Evolutionary conservation across 2,888 invertebrate species (phyloP).

Genomic region (Nemotelus pantherinus): DNA sequence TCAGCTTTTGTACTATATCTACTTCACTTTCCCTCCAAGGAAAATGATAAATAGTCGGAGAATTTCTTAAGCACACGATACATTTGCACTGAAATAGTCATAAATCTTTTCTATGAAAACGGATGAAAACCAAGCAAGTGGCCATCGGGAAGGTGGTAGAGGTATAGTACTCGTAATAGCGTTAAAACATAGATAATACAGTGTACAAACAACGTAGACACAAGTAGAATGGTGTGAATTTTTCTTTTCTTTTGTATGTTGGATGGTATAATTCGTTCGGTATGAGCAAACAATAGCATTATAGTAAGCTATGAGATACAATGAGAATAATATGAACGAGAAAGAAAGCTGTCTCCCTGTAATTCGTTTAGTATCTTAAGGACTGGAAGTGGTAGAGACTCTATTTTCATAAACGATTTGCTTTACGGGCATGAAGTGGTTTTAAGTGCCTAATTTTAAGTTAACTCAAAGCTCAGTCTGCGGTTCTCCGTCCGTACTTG

Average conservation of each 20-base stretch:
- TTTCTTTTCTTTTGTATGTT: too few relatives aligned
- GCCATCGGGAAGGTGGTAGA: slow-evolving; percentile 8
- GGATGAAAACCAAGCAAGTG: background rate
- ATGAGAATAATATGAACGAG: background rate
- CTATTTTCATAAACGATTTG: too few relatives aligned
- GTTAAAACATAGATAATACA: slow-evolving; percentile 34
- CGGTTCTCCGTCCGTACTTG: too few relatives aligned
- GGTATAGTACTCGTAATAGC: slow-evolving; percentile 25
- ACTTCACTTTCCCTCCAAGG: background rate
- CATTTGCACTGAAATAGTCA: slow-evolving; percentile 32
- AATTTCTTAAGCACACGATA: slow-evolving; percentile 39
- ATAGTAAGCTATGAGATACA: background rate
- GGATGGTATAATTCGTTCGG: background rate
- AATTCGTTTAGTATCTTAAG: too few relatives aligned
- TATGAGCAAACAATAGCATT: background rate
- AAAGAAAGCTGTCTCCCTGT: background rate
- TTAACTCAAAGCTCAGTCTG: too few relatives aligned
- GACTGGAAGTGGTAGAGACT: too few relatives aligned
- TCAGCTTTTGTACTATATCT: slow-evolving; percentile 18
- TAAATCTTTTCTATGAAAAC: slow-evolving; percentile 35
- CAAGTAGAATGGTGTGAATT: too few relatives aligned
- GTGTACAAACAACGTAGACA: background rate
- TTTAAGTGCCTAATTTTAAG: too few relatives aligned
- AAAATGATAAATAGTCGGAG: slow-evolving; percentile 42
- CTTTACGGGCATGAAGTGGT: too few relatives aligned